Conservation (phyloP, 2,888 invertebrate genomes). For the Terebella lapidaria region DNA sequence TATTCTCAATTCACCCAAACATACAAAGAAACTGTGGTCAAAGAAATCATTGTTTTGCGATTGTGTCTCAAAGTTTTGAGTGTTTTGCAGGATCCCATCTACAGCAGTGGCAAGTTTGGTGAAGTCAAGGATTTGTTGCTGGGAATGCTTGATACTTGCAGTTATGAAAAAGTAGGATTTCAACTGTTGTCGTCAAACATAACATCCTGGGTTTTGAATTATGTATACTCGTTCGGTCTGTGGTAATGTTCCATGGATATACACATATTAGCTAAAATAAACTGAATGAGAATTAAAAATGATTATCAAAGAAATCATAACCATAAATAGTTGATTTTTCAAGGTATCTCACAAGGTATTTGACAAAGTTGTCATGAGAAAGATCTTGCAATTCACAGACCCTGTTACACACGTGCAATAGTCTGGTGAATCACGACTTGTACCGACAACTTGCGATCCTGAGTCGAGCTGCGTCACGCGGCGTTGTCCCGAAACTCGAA, state of each 20-base stretch:
- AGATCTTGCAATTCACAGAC: conserved; percentile 56
- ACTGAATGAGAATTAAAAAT: too few relatives aligned
- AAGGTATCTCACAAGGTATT: too few relatives aligned
- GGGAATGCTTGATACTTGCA: conserved; percentile 70
- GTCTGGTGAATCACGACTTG: conserved; percentile 66
- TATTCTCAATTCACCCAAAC: too few relatives aligned
- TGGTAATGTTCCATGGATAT: too few relatives aligned
- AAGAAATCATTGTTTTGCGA: too few relatives aligned
- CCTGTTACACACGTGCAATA: conserved; percentile 65
- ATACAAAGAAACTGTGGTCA: too few relatives aligned
- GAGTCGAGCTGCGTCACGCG: conserved; percentile 41
- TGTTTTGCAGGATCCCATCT: conserved; percentile 54
- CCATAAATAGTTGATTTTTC: too few relatives aligned
- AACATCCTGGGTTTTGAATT: neutral
- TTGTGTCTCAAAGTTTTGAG: too few relatives aligned
- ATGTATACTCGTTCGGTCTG: too few relatives aligned
- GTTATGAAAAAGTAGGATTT: conserved; percentile 62
- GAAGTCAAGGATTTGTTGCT: conserved; percentile 58
- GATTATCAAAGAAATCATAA: too few relatives aligned
- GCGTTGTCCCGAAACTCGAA: conserved; percentile 42
- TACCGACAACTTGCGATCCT: conserved; percentile 53
- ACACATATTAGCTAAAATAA: too few relatives aligned
- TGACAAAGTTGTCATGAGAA: too few relatives aligned
- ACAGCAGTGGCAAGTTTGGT: conserved; percentile 58
- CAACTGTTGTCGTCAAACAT: neutral